A percentile compares a stretch with the other conserved stretches of the same genome.
phyloP scores from a whole-genome alignment of 2,888 invertebrate species.

The Quadroppia sp. region DNA sequence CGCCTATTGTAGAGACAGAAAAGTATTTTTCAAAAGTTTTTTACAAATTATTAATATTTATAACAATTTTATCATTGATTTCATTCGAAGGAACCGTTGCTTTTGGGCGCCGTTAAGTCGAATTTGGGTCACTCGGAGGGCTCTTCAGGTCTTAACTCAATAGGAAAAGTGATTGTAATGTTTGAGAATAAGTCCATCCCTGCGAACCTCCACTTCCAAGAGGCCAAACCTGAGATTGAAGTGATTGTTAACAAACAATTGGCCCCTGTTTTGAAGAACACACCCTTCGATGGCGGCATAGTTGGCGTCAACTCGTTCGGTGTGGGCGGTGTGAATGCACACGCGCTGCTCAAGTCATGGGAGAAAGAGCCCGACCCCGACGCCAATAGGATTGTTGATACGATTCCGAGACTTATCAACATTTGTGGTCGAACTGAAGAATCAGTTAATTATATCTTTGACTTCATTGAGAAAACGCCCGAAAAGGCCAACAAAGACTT shows the following conservation, averaged over 20 bases:
- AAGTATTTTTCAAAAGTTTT: no score
- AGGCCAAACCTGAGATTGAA: constrained; percentile 78
- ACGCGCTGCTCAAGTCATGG: constrained; percentile 75
- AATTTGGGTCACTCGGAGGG: constrained; percentile 96
- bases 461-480: constrained; percentile 56
- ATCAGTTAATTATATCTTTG: constrained; percentile 65
- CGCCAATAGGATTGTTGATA: constrained; percentile 48
- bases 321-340: constrained; percentile 94
- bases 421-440: constrained; percentile 80
- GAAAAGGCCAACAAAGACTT: constrained; percentile 60
- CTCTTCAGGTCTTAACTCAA: constrained; percentile 62
- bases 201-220: constrained; percentile 79
- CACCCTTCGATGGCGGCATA: background rate
- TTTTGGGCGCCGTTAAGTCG: constrained; percentile 95
- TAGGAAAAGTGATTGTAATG: constrained; percentile 84
- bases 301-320: constrained; percentile 83
- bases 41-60: no score
- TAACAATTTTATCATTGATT: constrained; percentile 59
- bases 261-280: background rate
- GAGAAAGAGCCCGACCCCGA: constrained; percentile 56
- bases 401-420: constrained; percentile 64
- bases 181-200: constrained; percentile 89
- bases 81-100: constrained; percentile 56
- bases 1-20: constrained; percentile 59
- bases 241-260: constrained; percentile 50